phyloP scores from a whole-genome alignment of 2,797 vertebrate genomes.

The Fratercula arctica region DNA sequence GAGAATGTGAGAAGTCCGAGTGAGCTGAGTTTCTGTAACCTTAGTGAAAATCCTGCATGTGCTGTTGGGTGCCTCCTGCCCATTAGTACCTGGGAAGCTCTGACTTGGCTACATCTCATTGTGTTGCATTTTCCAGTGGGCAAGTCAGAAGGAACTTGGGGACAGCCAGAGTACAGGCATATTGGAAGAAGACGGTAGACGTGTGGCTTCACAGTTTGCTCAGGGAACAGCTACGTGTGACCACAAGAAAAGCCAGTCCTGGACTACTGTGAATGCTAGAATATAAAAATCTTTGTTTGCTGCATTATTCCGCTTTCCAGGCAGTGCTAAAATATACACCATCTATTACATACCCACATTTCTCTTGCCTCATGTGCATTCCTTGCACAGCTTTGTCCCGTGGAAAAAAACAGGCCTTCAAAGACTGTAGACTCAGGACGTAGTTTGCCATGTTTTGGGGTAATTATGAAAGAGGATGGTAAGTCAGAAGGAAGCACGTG shows the following conservation, averaged over 20 bases:
- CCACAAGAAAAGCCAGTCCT: not conserved
- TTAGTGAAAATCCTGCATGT: not conserved
- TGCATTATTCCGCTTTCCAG: not conserved
- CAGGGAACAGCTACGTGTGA: not conserved
- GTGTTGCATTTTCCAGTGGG: not conserved
- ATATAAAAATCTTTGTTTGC: not conserved
- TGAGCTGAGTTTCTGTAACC: not conserved
- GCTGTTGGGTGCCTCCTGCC: not conserved
- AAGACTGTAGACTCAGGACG: not conserved
- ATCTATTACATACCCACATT: not conserved
- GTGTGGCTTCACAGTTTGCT: not conserved
- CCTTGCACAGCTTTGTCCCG: not conserved
- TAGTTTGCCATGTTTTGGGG: not conserved
- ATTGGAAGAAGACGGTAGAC: not conserved
- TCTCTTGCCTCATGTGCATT: not conserved
- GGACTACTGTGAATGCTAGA: not conserved
- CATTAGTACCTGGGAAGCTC: accelerated
- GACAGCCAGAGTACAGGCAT: not conserved
- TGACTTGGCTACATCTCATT: accelerated
- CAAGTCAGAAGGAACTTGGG: not conserved
- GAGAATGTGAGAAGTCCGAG: not conserved
- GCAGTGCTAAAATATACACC: accelerated
- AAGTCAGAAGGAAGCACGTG: not conserved
- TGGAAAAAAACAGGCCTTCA: not conserved
- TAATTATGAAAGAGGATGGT: not conserved